Evolutionary conservation across 2,797 vertebrate genomes (phyloP), one percentile per base, ranked within the genome.

Genomic region (Margarornis squamiger): DNA sequence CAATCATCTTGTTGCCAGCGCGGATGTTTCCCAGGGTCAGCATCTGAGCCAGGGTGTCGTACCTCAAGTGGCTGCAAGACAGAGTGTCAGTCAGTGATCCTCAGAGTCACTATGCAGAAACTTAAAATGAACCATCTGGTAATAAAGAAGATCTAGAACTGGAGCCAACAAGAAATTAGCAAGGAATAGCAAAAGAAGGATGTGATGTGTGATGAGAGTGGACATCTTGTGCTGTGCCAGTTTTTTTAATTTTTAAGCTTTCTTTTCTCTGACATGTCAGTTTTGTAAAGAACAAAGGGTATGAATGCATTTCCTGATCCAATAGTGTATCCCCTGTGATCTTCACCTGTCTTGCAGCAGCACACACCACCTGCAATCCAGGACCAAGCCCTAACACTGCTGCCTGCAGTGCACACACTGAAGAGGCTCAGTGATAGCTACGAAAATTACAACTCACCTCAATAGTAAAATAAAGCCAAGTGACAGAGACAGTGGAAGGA

Each of bases 1-100:
- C 99, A 71, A 99, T 97, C 94, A 99, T 98, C 97, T 99, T 99
- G 97, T 98, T 99, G 97, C 99, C 98, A 7, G 99, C 99, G 27
- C 98, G 99, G 94, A 99, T 95, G 95, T 99, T 99, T 20, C 98
- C 99, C 93, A 99, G 93, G 5, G 99, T 99, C 91, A 99, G 55
- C 98, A 99, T 99, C 98, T 99, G 99, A 81, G 99, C 99, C 7
- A 99, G 97, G 4, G 99, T 99, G 97, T 99, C 99, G 0, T 99
- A 99, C 6, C 99, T 97, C 97, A 99, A 97, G 96, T 99, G 98
- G 98, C 99, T 99, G 96, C 17, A 70, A 91, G 38, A 92, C 39
- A 80, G 66, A 81, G 30, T 18, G 70, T 17, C 52, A 17, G 70
- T 17, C 52, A 17, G 46, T 12, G 30, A 29, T 32, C n/a, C 49